A percentile compares a stretch with the other conserved stretches of the same genome.
These are phyloP conservation scores for Megamerina dolium DNA, from an alignment of 2,888 invertebrate genomes.

Conservation along the genomic window DNA sequence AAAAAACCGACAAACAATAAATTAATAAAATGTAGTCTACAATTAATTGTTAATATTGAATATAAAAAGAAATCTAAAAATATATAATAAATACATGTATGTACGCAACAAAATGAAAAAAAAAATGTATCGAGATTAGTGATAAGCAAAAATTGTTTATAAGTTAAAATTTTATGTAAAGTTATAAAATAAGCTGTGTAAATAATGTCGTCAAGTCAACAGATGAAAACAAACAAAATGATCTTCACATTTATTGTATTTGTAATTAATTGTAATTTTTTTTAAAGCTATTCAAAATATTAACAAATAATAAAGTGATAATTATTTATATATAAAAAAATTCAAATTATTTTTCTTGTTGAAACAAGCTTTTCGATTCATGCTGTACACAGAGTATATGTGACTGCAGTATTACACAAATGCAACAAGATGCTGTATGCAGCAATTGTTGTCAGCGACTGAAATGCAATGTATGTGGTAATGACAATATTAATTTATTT, in stretches of 20 bases:
- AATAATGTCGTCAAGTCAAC: constrained; percentile 16
- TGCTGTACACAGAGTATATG: too few species aligned
- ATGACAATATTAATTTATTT: too few species aligned
- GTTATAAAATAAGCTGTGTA: too few species aligned
- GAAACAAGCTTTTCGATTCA: too few species aligned
- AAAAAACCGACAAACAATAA: not conserved
- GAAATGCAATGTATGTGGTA: too few species aligned
- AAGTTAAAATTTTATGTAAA: constrained; percentile 7
- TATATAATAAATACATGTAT: not conserved
- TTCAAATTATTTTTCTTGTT: too few species aligned
- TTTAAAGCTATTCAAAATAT: constrained; percentile 11
- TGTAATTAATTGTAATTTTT: constrained; percentile 35
- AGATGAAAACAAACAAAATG: constrained; percentile 1
- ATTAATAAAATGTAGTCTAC: not conserved
- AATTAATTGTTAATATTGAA: constrained; percentile 11
- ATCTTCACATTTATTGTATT: constrained; percentile 33
- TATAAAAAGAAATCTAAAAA: not conserved
- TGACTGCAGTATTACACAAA: too few species aligned
- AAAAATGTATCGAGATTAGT: constrained; percentile 13
- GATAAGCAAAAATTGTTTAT: constrained; percentile 14
- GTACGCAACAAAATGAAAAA: not conserved
- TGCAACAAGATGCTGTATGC: too few species aligned
- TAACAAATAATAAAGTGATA: constrained; percentile 21
- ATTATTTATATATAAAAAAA: constrained; percentile 13
- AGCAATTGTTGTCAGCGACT: too few species aligned